Evolutionary conservation across 2,888 invertebrate genomes (phyloP).

Genomic region (Urechis unicinctus): DNA sequence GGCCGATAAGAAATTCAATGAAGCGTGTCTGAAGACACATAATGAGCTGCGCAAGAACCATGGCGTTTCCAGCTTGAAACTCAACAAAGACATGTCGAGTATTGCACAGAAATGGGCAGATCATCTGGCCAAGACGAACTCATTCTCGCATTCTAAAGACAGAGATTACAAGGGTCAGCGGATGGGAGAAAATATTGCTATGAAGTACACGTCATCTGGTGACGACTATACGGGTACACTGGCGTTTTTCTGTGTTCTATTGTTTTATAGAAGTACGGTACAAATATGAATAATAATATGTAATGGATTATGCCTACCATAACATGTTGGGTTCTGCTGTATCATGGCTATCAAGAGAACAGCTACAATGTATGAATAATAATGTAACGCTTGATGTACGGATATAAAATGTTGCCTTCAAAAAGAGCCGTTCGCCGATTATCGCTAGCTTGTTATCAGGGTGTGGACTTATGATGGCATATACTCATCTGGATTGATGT

Average conservation of each 20-base stretch:
- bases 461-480: too few species aligned
- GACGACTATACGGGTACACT: constrained; percentile 28
- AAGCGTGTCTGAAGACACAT: constrained; percentile 35
- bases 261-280: too few species aligned
- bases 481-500: too few species aligned
- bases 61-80: constrained; percentile 32
- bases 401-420: too few species aligned
- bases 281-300: too few species aligned
- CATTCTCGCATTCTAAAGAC: constrained; percentile 64
- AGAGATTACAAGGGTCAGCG: constrained; percentile 69
- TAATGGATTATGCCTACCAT: too few species aligned
- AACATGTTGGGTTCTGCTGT: too few species aligned
- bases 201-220: constrained; percentile 26
- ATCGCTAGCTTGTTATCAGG: too few species aligned
- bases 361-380: too few species aligned
- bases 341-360: too few species aligned
- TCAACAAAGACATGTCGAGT: constrained; percentile 31
- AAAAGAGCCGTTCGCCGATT: too few species aligned
- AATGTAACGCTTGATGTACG: too few species aligned
- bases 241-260: not conserved
- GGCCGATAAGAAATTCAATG: constrained; percentile 25
- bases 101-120: constrained; percentile 73
- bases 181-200: constrained; percentile 32
- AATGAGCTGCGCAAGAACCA: constrained; percentile 42
- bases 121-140: constrained; percentile 74